Base-by-base conservation (phyloP, 2,797 vertebrate species). In the Molossus molossus region DNA sequence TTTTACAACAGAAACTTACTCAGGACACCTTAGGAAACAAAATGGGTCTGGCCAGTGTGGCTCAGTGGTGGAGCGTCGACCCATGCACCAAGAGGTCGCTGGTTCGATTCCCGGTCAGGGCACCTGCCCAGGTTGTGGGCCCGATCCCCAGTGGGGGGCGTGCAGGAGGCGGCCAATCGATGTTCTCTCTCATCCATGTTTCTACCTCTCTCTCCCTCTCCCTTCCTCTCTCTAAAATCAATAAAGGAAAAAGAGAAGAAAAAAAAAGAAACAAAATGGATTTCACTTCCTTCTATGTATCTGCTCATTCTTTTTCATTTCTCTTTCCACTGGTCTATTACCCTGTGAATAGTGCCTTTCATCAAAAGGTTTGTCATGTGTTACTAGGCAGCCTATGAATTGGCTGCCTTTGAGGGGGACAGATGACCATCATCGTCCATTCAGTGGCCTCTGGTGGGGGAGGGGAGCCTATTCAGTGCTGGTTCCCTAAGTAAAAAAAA, bases 1-100 rank as follows among this genome's bases (percentile, higher is more conserved):
- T 85, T 86, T 37, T 75, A 89, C 65, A 91, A 64, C 25, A 96
- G 57, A 90, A 88, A 73, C 33, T 85, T 69, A 75, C 14, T 87
- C 9, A 87, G 11, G 18, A 84, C 27, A 88, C 15, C 27, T 81
- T 79, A 94, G 87, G 14, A 85, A 96, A 87, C 57, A 85, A 79
- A 95, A 73, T 85, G 15, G 29, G 29, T 50, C 40, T 6, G 6
- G 40, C 6, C 40, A 6, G 40, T 45, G 40, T 45, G 40, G 40
- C 40, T 45, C 40, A 45, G 4, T 45, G 40, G 6, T 45, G 3
- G 40, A 45, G 40, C 40, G 40, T 45, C 40, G 40, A 5, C 40
- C 40, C 40, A 45, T 45, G 40, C 40, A 45, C 40, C 40, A 45
- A 45, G 40, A 45, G 40, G 40, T 45, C 3, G 4, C 40, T 6